phyloP scores from a whole-genome alignment of 1,140 invertebrate species.

The Ceratosolen solmsi region DNA sequence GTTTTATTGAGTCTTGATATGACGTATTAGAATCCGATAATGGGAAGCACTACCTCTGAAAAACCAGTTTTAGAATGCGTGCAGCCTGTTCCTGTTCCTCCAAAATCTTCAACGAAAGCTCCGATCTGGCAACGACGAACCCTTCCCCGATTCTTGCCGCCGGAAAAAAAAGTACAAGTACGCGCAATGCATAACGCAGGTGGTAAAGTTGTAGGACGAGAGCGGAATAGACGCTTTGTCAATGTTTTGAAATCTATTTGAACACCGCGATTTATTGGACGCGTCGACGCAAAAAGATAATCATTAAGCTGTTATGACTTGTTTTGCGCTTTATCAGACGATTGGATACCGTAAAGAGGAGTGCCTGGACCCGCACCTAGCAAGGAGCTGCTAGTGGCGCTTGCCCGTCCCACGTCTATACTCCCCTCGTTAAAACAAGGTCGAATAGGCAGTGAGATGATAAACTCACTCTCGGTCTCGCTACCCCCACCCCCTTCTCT shows the following conservation, averaged over 20 bases:
- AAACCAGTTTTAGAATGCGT: no score
- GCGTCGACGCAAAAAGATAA: not conserved
- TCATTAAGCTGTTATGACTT: slow-evolving; percentile 42
- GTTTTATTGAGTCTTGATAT: no score
- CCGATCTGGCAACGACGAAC: no score
- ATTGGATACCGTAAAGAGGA: not conserved
- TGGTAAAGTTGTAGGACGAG: no score
- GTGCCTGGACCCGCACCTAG: not conserved
- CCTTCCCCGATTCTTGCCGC: no score
- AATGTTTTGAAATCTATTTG: slow-evolving; percentile 18
- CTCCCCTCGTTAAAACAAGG: slow-evolving; percentile 8
- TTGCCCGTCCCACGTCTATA: not conserved
- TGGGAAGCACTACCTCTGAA: no score
- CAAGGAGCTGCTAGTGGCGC: slow-evolving; percentile 12
- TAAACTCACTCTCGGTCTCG: not conserved
- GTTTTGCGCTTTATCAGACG: slow-evolving; percentile 41
- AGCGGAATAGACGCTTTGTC: no score
- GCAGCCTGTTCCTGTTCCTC: no score
- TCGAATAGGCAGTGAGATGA: not conserved
- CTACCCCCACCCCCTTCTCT: not conserved
- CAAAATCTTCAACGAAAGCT: no score
- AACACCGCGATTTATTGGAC: not conserved
- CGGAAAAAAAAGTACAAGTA: no score
- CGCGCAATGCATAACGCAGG: not conserved
- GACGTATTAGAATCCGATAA: no score